Evolutionary conservation across 2,113 vertebrate species (phyloP), one percentile per base, ranked within the genome.

Genomic region (Cryptoleucopteryx plumbea): DNA sequence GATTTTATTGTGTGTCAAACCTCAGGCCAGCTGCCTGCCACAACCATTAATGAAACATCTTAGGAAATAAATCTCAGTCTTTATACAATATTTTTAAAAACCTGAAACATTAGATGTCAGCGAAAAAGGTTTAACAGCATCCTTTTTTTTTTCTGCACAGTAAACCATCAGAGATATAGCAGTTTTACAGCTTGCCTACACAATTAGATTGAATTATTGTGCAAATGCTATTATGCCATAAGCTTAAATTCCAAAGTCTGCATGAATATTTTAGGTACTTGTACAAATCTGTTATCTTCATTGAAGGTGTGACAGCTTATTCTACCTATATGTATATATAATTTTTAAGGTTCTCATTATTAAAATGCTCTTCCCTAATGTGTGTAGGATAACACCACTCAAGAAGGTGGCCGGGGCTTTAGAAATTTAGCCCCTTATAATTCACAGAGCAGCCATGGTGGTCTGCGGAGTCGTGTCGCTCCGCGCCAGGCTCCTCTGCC

Each of bases 1-100:
- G 96, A 97, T 98, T 98, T 99, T 99, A 99, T 99, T 99, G 98
- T 98, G 98, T 99, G 99, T 99, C 99, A 99, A 98, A 98, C 98
- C 98, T 97, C 94, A 97, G 97, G 97, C 98, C 95, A 98, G 98
- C 98, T 98, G 98, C 98, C 97, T 98, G 98, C 98, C 98, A 98
- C 97, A 98, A 97, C 96, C 97, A 97, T 98, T 98, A 98, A 99
- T 99, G 98, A 99, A 98, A 99, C 98, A 99, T 98, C 96, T 98
- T 98, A 98, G 98, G 98, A 98, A 99, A 98, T 99, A 98, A 99
- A 98, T 98, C 98, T 98, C 98, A 97, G 97, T 97, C 98, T 98
- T 98, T 98, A 98, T 96, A 98, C 97, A 98, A 98, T 98, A 99
- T 98, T 98, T 98, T 97, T 67, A 91, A 98, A 98, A 98, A 97